A percentile compares a stretch with the other conserved stretches of the same genome.
phyloP scores from a whole-genome alignment of 2,113 vertebrate species.

The Acinonyx jubatus region DNA sequence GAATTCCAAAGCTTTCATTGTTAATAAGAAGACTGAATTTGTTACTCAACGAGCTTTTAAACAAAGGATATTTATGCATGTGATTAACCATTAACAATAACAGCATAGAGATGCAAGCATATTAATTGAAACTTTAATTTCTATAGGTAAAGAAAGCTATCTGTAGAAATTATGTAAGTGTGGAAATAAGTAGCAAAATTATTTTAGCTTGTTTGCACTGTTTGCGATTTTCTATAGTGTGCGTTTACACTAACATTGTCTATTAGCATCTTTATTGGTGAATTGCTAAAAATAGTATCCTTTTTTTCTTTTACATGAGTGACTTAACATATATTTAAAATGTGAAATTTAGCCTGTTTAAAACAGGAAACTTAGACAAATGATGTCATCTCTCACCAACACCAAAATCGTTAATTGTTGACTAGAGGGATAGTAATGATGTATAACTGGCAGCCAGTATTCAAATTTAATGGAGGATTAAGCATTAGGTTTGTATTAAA shows the following conservation, averaged over 20 bases:
- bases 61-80: not conserved
- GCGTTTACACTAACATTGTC: not conserved
- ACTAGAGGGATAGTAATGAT: not conserved
- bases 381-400: not conserved
- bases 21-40: not conserved
- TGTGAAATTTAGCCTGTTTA: not conserved
- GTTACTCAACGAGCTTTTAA: conserved; percentile 6
- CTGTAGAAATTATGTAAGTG: not conserved
- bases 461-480: not conserved
- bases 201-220: not conserved
- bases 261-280: not conserved
- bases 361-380: not conserved
- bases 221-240: not conserved
- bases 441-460: not conserved
- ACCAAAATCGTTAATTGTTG: not conserved
- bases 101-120: not conserved
- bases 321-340: not conserved
- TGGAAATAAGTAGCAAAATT: not conserved
- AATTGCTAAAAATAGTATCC: not conserved
- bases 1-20: not conserved
- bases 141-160: conserved; percentile 2
- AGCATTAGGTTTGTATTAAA: not conserved
- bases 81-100: not conserved
- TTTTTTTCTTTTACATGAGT: not conserved
- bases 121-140: conserved; percentile 22